Conservation (phyloP, 2,113 vertebrate species). For the Lepisosteus osseus region DNA sequence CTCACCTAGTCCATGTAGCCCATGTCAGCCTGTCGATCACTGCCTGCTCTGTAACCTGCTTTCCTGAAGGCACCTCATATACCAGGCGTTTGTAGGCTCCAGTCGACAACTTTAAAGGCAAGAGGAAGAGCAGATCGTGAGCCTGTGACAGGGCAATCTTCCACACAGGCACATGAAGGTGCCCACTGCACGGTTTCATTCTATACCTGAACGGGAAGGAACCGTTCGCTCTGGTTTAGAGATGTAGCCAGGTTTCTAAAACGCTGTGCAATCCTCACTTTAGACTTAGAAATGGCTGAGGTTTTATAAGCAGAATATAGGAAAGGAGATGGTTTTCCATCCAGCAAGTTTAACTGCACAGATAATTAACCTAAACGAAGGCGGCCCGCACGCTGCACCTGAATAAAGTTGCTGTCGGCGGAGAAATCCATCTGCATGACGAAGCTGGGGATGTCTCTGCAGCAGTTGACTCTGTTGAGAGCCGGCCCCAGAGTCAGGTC, state of each 20-base stretch:
- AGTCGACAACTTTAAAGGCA: conserved; percentile 79
- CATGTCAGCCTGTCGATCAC: conserved; percentile 93
- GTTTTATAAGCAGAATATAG: no score
- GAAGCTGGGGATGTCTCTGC: conserved; percentile 91
- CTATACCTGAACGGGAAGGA: no score
- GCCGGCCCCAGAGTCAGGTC: conserved; percentile 87
- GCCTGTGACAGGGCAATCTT: no score
- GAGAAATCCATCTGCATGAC: conserved; percentile 97
- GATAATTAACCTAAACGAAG: no score
- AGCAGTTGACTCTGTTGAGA: conserved; percentile 89
- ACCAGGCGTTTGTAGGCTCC: conserved; percentile 93
- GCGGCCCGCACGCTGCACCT: conserved; percentile 61
- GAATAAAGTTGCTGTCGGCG: conserved; percentile 82
- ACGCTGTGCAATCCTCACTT: no score
- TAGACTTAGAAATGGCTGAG: background rate
- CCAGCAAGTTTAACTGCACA: no score
- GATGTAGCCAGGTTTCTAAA: no score
- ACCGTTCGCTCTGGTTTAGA: no score
- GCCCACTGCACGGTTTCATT: no score
- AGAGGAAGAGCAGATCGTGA: no score
- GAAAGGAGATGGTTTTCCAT: no score
- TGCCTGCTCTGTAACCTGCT: conserved; percentile 84
- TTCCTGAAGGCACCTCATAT: conserved; percentile 97
- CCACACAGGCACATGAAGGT: no score
- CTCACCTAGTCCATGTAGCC: conserved; percentile 96